These are phyloP conservation scores for Sciurus niger DNA, from an alignment of 2,113 vertebrate genomes.

Conservation along the genomic window DNA sequence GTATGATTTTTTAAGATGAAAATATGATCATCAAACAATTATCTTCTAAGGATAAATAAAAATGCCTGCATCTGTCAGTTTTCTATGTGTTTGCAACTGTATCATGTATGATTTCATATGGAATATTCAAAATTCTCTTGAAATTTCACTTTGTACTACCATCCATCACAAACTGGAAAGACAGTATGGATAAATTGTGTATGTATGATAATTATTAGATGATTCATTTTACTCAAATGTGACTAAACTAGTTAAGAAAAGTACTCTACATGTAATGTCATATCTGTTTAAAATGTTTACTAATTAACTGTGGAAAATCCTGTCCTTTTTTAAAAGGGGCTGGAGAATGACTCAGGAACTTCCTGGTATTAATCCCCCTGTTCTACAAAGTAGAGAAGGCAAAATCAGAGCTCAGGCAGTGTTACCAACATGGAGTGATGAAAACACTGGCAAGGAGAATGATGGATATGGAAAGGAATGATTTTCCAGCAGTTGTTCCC, in stretches of 20 bases:
- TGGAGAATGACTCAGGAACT: background rate
- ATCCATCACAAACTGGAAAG: slow-evolving; percentile 35
- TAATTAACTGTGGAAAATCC: background rate
- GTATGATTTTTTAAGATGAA: background rate
- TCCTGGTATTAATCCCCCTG: background rate
- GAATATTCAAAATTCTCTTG: background rate
- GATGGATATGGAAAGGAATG: background rate
- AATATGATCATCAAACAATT: slow-evolving; percentile 6
- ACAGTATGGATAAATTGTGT: background rate
- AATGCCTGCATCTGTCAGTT: background rate
- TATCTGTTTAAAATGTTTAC: background rate
- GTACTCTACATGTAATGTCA: background rate
- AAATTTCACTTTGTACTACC: slow-evolving; percentile 44
- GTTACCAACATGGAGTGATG: background rate
- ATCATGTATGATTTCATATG: background rate
- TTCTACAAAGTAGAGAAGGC: background rate
- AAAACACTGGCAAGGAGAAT: background rate
- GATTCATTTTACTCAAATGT: slow-evolving; percentile 16
- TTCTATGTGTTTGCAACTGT: background rate
- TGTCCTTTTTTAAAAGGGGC: background rate
- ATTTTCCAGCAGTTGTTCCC: background rate
- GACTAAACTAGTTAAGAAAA: slow-evolving; percentile 28
- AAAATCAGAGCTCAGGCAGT: background rate
- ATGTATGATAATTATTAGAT: slow-evolving; percentile 37
- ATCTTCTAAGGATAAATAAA: slow-evolving; percentile 48